Conservation (phyloP, 2,797 vertebrate species). For the Yasuhikotakia modesta region DNA sequence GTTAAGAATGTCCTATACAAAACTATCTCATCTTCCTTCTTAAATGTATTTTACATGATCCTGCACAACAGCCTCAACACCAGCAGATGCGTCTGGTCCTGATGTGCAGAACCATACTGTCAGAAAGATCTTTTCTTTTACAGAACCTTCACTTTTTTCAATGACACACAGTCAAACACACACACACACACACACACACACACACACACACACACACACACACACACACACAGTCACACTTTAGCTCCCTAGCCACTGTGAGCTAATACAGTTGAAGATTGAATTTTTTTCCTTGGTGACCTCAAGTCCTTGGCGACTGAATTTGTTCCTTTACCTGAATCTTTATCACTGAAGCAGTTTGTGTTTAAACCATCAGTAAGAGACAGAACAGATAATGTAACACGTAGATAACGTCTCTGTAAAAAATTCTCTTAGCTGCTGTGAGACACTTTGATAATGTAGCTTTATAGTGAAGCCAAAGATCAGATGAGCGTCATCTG, state of each 20-base stretch:
- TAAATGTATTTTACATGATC: slow-evolving; percentile 26
- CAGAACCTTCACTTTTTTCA: too few relatives aligned
- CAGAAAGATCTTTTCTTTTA: too few relatives aligned
- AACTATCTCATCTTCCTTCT: slow-evolving; percentile 10
- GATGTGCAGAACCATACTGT: too few relatives aligned
- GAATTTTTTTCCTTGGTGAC: slow-evolving; percentile 63
- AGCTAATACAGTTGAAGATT: slow-evolving; percentile 64
- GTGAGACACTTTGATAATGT: not conserved
- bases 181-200: not conserved
- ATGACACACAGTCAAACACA: not conserved
- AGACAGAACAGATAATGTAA: slow-evolving; percentile 68
- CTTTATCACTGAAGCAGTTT: slow-evolving; percentile 52
- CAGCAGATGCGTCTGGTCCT: slow-evolving; percentile 10
- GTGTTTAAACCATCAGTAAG: slow-evolving; percentile 56
- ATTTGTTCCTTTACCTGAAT: slow-evolving; percentile 59
- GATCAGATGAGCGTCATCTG: not conserved
- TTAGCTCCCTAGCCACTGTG: slow-evolving; percentile 60
- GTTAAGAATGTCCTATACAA: too few relatives aligned
- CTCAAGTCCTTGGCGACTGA: slow-evolving; percentile 54
- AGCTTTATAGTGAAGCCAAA: not conserved
- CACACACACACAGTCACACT: slow-evolving; percentile 21
- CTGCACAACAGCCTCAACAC: slow-evolving; percentile 17
- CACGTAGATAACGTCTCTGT: slow-evolving; percentile 65
- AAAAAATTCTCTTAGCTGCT: slow-evolving; percentile 35
- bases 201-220: not conserved